Evolutionary conservation across 2,113 vertebrate species (phyloP).

Genomic region (Actenoides hombroni): DNA sequence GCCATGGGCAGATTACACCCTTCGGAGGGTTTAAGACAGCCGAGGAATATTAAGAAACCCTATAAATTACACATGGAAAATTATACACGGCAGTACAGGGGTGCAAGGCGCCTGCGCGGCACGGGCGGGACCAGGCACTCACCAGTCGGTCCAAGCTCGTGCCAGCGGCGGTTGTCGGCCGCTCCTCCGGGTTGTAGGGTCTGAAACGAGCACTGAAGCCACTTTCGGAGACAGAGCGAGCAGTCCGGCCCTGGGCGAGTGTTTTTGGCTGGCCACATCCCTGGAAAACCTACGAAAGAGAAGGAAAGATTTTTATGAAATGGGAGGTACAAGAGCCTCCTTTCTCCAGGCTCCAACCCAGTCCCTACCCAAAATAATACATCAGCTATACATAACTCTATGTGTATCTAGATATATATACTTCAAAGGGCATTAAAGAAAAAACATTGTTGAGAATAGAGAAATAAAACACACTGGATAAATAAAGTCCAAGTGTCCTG

Average conservation of each 20-base stretch:
- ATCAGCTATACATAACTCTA: background rate
- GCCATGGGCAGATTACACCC: constrained; percentile 6
- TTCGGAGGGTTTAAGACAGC: background rate
- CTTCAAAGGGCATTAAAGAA: background rate
- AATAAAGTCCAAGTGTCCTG: background rate
- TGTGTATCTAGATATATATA: background rate
- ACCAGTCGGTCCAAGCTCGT: constrained; percentile 95
- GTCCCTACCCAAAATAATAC: background rate
- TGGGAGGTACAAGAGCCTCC: background rate
- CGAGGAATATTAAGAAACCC: constrained; percentile 18
- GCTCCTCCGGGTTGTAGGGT: constrained; percentile 87
- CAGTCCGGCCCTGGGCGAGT: constrained; percentile 68
- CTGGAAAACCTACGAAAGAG: constrained; percentile 86
- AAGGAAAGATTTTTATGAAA: background rate
- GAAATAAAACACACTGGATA: background rate
- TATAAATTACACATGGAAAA: background rate
- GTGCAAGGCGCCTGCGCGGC: background rate
- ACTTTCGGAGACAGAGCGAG: constrained; percentile 83
- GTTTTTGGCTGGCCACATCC: constrained; percentile 93
- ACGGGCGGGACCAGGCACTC: constrained; percentile 24
- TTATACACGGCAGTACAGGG: fast-evolving
- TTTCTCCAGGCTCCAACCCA: background rate
- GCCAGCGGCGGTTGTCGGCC: constrained; percentile 93
- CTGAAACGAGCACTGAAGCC: constrained; percentile 89
- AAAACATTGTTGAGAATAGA: background rate